Conservation (phyloP, 2,888 invertebrate species). For the Agrenia bidenticulata region DNA sequence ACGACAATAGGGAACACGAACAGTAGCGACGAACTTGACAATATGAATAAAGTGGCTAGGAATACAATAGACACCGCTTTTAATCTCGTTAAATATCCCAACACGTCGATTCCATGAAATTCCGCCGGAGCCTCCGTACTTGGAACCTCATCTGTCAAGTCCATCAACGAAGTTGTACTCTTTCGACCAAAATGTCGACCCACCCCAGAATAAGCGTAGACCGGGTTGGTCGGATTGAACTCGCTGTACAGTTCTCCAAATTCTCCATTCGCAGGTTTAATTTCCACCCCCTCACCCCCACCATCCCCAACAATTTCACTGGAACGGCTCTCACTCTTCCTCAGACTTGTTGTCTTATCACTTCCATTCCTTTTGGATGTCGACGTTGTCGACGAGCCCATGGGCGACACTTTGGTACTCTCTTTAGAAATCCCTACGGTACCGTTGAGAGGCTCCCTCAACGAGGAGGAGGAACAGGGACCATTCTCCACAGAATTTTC, state of each 20-base stretch:
- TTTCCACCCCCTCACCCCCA: no score
- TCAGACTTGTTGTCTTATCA: no score
- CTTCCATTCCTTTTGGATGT: not conserved
- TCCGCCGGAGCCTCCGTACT: no score
- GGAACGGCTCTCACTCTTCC: no score
- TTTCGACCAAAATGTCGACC: constrained; percentile 9
- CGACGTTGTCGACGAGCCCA: not conserved
- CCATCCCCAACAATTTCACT: no score
- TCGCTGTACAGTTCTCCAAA: not conserved
- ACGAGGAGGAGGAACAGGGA: constrained; percentile 6
- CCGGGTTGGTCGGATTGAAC: not conserved
- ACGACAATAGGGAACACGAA: constrained; percentile 74
- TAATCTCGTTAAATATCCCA: constrained; percentile 67
- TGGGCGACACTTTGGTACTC: not conserved
- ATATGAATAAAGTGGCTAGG: constrained; percentile 69
- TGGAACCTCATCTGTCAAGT: not conserved
- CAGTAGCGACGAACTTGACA: constrained; percentile 70
- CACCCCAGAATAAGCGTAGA: not conserved
- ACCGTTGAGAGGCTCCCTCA: not conserved
- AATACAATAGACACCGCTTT: constrained; percentile 71
- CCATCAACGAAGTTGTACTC: not conserved
- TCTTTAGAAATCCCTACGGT: no score
- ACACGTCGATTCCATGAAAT: not conserved
- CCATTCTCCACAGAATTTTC: not conserved
- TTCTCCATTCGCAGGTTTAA: not conserved